Percentiles rank a stretch among this genome's conserved stretches.
phyloP scores from a whole-genome alignment of 2,113 vertebrate genomes.

The Gasterosteus nipponicus region DNA sequence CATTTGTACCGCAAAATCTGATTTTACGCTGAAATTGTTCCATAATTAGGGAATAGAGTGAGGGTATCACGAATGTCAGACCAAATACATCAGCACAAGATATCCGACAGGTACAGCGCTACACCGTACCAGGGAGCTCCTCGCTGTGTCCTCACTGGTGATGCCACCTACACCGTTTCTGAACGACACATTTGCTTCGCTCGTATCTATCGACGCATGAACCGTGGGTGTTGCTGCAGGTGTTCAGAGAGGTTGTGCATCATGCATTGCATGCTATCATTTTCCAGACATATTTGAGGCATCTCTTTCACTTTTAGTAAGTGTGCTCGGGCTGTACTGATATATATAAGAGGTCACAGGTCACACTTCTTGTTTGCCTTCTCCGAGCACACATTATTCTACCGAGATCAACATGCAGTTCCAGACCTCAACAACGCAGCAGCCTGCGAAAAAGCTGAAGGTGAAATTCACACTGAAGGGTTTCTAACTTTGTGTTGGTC shows the following conservation, averaged over 20 bases:
- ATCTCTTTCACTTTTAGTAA: neutral
- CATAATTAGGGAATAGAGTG: slow-evolving; percentile 73
- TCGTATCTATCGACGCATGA: neutral
- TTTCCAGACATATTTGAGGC: slow-evolving; percentile 1
- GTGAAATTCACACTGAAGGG: slow-evolving; percentile 60
- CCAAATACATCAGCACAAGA: slow-evolving; percentile 67
- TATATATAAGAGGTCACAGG: neutral
- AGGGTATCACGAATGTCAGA: slow-evolving; percentile 64
- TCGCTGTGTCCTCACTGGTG: slow-evolving; percentile 32
- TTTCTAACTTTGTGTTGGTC: slow-evolving; percentile 51
- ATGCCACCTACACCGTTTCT: slow-evolving; percentile 35
- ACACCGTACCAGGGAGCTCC: slow-evolving; percentile 28
- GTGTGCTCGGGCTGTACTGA: neutral
- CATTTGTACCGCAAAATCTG: slow-evolving; percentile 71
- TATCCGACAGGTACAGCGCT: slow-evolving; percentile 41
- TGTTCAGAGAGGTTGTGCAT: neutral
- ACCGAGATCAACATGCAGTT: neutral
- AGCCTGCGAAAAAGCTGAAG: slow-evolving; percentile 49
- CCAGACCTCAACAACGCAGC: slow-evolving; percentile 16
- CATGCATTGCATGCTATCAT: neutral
- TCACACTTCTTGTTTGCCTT: neutral
- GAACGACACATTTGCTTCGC: neutral
- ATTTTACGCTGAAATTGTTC: slow-evolving; percentile 74
- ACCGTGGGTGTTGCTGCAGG: slow-evolving; percentile 7
- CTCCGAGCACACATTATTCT: slow-evolving; percentile 2